Evolutionary conservation across 2,797 vertebrate species (phyloP), one percentile per base, ranked within the genome.

Genomic region (Danio jaintianensis): DNA sequence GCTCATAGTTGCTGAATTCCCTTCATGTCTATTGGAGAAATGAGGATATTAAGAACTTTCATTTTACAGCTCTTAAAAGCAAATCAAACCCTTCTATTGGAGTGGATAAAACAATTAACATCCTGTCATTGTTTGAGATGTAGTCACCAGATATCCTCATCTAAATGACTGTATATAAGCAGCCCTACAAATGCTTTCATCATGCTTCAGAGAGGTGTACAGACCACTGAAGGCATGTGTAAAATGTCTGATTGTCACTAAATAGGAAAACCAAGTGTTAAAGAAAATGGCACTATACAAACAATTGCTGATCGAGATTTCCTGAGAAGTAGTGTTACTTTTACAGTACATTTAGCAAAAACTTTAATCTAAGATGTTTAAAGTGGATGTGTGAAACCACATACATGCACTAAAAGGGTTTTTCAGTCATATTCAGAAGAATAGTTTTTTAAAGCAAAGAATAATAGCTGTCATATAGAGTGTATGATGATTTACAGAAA

Each of bases 121-220:
- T 83, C 69, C 74, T 75, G 81, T 16, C 15, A 78, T 80, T 82
- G 74, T 80, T 77, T 53, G 40, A 62, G 12, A 78, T 29, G 40
- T 55, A 58, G 69, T 78, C 66, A 63, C 45, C 76, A 71, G 71
- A 82, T 82, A 50, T 70, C 56, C 50, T 75, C n/a, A 12, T 61
- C 15, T 64, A 38, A 63, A 52, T 72, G 63, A 29, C 11, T 76
- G 18, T 11, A 42, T 22, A 36, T 9, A 40, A 16, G n/a, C 15
- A n/a, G n/a, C n/a, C 16, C 36, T 61, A 7, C 67, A 59, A 43
- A 56, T 48, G 42, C 53, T 11, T 22, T 36, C 64, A 68, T 15
- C 18, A 50, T 16, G 4, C 7, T 43, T 50, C 4, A 50, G 7
- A 62, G 10, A 20, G 40, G 40, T 9, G 6, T 16, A 9, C 12